phyloP scores from a whole-genome alignment of 1,140 invertebrate genomes.

The Trichonephila inaurata region DNA sequence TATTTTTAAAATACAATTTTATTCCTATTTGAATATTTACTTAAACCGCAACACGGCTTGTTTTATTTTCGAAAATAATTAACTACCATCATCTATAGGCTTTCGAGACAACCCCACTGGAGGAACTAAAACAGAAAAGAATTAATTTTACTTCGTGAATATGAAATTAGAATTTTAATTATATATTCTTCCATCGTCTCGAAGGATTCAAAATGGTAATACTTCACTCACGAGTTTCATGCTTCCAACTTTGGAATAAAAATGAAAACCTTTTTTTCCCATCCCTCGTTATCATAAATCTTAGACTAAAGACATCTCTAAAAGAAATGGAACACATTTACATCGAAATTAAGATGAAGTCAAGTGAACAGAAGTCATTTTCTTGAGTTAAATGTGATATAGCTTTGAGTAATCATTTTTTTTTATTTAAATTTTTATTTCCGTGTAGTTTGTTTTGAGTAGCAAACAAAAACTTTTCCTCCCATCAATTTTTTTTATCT shows the following conservation, averaged over 20 bases:
- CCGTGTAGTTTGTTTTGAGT: not conserved
- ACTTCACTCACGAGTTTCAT: not conserved
- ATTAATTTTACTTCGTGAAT: not conserved
- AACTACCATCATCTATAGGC: not conserved
- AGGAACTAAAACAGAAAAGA: not conserved
- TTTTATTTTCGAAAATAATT: not conserved
- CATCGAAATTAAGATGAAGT: slow-evolving; percentile 57
- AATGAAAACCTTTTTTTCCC: not conserved
- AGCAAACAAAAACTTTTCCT: not conserved
- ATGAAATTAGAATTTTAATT: slow-evolving; percentile 50
- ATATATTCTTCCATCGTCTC: not conserved
- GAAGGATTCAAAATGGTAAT: not conserved
- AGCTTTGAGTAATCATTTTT: not conserved
- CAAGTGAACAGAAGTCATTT: slow-evolving; percentile 18
- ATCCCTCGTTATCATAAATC: not conserved
- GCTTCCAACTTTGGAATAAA: not conserved
- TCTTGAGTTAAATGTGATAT: slow-evolving; percentile 12
- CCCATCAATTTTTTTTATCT: not conserved
- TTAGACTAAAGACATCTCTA: not conserved
- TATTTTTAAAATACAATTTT: too few relatives aligned
- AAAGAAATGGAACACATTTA: not conserved
- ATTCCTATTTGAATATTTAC: too few relatives aligned
- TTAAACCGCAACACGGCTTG: not conserved
- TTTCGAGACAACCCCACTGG: not conserved
- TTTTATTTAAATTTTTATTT: not conserved